These are phyloP conservation scores for Acanthopagrus latus DNA, from an alignment of 2,797 vertebrate genomes.

Conservation along the genomic window DNA sequence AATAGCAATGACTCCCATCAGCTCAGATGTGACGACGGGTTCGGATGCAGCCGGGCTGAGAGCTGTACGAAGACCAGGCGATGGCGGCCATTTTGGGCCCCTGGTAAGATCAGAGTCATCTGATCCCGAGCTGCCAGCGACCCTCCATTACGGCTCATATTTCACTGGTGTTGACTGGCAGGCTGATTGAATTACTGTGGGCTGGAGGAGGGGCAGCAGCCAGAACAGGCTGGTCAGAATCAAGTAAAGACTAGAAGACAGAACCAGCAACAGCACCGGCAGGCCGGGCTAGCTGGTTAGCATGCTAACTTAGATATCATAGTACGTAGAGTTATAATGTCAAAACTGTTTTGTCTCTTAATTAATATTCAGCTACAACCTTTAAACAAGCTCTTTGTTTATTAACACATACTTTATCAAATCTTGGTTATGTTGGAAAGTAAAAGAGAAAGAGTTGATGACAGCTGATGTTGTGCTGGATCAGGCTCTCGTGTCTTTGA, in stretches of 20 bases:
- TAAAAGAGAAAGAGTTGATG: background rate
- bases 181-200: conserved; percentile 75
- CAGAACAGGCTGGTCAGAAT: conserved; percentile 51
- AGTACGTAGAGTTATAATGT: too few relatives aligned
- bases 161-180: conserved; percentile 65
- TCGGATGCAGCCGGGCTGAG: background rate
- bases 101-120: conserved; percentile 51
- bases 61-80: conserved; percentile 25
- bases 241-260: conserved; percentile 22
- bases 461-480: background rate
- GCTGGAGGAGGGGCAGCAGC: background rate
- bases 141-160: conserved; percentile 68
- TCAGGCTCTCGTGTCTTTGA: background rate
- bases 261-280: background rate
- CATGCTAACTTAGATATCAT: too few relatives aligned
- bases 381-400: too few relatives aligned
- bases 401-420: too few relatives aligned
- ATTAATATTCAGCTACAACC: too few relatives aligned
- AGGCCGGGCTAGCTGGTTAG: too few relatives aligned
- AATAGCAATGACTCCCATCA: too few relatives aligned
- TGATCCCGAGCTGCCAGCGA: conserved; percentile 53
- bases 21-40: too few relatives aligned
- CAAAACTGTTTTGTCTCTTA: too few relatives aligned
- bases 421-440: background rate
- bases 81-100: conserved; percentile 48